phyloP scores from a whole-genome alignment of 1,140 invertebrate species.

The Palaemon carinicauda region DNA sequence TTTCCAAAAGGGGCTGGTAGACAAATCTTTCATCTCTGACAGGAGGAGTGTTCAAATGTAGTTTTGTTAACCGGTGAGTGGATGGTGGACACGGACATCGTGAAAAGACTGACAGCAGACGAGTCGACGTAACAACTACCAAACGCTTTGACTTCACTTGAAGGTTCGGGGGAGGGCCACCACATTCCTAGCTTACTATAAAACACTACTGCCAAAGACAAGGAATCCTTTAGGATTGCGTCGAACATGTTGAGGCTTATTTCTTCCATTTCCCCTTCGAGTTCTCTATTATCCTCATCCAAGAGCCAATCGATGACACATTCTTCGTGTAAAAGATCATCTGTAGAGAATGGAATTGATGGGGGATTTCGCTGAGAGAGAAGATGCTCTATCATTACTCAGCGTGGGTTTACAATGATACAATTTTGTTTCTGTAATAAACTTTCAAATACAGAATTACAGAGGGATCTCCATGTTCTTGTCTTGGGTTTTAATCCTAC shows the following conservation, averaged over 20 bases:
- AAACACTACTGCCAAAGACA: constrained; percentile 88
- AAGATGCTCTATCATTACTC: too few species aligned
- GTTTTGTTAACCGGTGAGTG: not conserved
- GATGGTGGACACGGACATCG: too few species aligned
- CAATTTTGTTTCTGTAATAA: too few species aligned
- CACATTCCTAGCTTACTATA: constrained; percentile 16
- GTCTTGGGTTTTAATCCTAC: too few species aligned
- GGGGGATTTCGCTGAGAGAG: too few species aligned
- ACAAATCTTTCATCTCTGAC: too few species aligned
- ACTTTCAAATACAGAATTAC: too few species aligned
- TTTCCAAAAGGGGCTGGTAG: not conserved
- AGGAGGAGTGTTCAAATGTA: not conserved
- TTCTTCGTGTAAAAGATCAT: not conserved
- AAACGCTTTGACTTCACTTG: too few species aligned
- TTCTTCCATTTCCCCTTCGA: constrained; percentile 90
- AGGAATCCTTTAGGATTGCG: constrained; percentile 83
- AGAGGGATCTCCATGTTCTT: too few species aligned
- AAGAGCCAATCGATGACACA: constrained; percentile 81
- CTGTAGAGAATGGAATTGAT: not conserved
- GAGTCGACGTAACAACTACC: too few species aligned
- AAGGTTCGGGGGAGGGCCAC: not conserved
- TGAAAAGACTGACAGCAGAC: too few species aligned
- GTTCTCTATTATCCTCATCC: constrained; percentile 90
- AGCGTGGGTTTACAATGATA: too few species aligned
- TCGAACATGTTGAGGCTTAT: constrained; percentile 90